Base-by-base conservation (phyloP, 2,888 invertebrate species). In the Opisthograptis luteolata region DNA sequence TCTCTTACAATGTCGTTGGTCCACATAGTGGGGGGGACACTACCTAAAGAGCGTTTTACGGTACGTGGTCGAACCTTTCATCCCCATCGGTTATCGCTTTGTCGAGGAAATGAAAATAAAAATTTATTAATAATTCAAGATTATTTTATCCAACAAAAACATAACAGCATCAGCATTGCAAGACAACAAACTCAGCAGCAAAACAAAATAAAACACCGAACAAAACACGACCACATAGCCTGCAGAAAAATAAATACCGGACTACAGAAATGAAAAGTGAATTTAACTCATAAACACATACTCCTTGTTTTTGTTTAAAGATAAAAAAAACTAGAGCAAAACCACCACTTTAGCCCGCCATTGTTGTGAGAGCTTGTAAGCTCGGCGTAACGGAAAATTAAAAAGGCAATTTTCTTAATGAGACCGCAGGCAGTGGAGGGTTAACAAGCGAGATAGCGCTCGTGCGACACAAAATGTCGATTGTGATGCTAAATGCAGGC, bases 331-430 rank as follows among this genome's bases (percentile, higher is more conserved):
- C 61, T 65, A 58, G 55, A 64, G 31, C 58, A 60, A n/a, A n/a
- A 59, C 60, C 58, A 57, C 64, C 56, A 68, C 66, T 70, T 70
- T 67, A 61, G 55, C 55, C 49, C 41, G 60, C 47, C 44, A 68
- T 70, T 70, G 67, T 73, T 66, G 52, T 51, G 56, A 43, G 60
- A 50, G 58, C 20, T 40, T 62, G 62, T 60, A 58, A 69, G 67
- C 62, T 64, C 76, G 70, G 64, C 68, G 74, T 79, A 67, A 79
- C 77, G 76, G 83, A 81, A 84, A 85, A 84, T 87, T 87, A 85
- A 85, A 85, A 84, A 79, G 79, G 79, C 78, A 77, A 86, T 85
- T 82, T 81, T 75, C 76, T 70, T 85, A 85, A 85, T 85, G 80
- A 82, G 72, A 66, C 72, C 68, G 61, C 73, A 68, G 66, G 67